Evolutionary conservation across 2,113 vertebrate genomes (phyloP), one percentile per base, ranked within the genome.

Genomic region (Corythoichthys haematopterus): DNA sequence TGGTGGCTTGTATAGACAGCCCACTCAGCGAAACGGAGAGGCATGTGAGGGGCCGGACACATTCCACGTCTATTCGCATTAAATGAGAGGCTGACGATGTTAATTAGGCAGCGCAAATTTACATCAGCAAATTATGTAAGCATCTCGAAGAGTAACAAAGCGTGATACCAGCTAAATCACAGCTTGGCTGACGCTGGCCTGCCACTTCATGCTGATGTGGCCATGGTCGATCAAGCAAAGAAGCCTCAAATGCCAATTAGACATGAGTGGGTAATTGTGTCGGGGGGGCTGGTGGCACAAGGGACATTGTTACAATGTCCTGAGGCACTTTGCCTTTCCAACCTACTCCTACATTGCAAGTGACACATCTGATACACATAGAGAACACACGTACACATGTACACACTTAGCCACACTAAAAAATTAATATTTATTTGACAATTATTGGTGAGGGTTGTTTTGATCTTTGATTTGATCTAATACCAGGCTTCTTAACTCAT

Each of bases 91-190:
- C 78, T 90, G 89, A 88, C 86, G 74, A 88, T 82, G 87, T 85
- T 93, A 92, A 93, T 92, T 92, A 92, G 90, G 81, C 81, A 77
- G 85, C 79, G 89, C 87, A 86, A 90, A 91, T 91, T 88, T 92
- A 89, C 86, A 89, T 90, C 80, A 80, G 86, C 77, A 80, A 86
- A 90, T 92, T 90, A 90, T 88, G 89, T 89, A 92, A 91, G 86
- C 81, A 86, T 84, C 87, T 80, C 78, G 73, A 84, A 83, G 88
- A 83, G 83, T 86, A 90, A 88, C 87, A 90, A 88, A 90, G 88
- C 88, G 86, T 88, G 88, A 85, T 89, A 91, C 89, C 91, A 89
- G 92, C 87, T 89, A 89, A 90, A 86, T 90, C 90, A 87, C 90
- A 91, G 90, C 88, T 91, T 91, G 83, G 87, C 81, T 71, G 87